Evolutionary conservation across 2,113 vertebrate genomes (phyloP).

Genomic region (Cheilinus undulatus): DNA sequence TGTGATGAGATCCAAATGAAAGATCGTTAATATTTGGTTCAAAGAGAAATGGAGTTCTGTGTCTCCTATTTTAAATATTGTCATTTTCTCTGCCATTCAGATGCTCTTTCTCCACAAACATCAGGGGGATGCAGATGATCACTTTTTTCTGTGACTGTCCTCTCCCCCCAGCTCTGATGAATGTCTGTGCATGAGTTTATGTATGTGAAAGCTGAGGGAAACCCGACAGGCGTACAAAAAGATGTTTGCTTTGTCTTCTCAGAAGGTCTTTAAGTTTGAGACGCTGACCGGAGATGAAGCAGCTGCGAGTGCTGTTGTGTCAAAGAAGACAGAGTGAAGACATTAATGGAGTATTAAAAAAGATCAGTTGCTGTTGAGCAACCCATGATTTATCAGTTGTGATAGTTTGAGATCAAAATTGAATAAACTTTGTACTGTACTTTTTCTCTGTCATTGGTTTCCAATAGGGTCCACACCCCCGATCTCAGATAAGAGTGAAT

Average conservation of each 20-base stretch:
- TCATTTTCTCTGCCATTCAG: slow-evolving; percentile 56
- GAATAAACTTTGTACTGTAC: too few relatives aligned
- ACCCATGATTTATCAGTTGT: too few relatives aligned
- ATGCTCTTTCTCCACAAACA: slow-evolving; percentile 52
- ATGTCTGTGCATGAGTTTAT: slow-evolving; percentile 45
- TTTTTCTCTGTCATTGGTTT: too few relatives aligned
- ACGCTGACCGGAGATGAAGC: slow-evolving; percentile 65
- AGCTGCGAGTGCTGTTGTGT: slow-evolving; percentile 46
- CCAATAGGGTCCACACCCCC: too few relatives aligned
- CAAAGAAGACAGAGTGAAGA: slow-evolving; percentile 49
- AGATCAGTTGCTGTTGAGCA: not conserved
- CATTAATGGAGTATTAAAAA: slow-evolving; percentile 42
- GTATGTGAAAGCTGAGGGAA: slow-evolving; percentile 37
- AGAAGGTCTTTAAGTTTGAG: slow-evolving; percentile 73
- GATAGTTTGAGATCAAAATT: too few relatives aligned
- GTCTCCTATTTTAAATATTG: slow-evolving; percentile 74
- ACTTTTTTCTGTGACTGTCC: slow-evolving; percentile 32
- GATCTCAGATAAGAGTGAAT: too few relatives aligned
- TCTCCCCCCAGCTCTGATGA: slow-evolving; percentile 39
- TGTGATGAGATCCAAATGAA: slow-evolving; percentile 91
- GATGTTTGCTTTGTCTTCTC: slow-evolving; percentile 61
- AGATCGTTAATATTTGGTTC: slow-evolving; percentile 87
- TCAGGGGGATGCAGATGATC: slow-evolving; percentile 66
- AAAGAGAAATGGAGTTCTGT: slow-evolving; percentile 77
- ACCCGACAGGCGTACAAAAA: slow-evolving; percentile 56